Base-by-base conservation (phyloP, 2,888 invertebrate genomes). In the Eledone cirrhosa region DNA sequence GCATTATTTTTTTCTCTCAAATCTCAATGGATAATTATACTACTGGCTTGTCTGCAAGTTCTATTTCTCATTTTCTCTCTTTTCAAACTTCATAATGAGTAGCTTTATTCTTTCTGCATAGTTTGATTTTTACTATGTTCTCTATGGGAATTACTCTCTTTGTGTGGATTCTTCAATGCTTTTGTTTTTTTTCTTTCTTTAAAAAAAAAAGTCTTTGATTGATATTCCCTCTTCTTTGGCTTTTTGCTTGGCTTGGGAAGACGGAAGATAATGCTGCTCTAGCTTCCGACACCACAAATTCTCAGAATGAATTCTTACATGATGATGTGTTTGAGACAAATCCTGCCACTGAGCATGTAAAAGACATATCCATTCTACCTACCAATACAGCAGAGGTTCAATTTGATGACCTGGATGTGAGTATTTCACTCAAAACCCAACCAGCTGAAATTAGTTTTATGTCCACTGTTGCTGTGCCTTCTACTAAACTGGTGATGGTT, bases 201-300 rank as follows among this genome's bases (percentile, higher is more conserved):
- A 41, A 41, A n/a, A 41, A 41, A 2, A 41, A 1, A 41, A 41
- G 41, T 41, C 41, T 72, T 72, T 72, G 72, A 72, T 72, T 72
- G 72, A 72, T 72, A 27, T 72, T 31, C 72, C 72, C 48, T 76
- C 76, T 76, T 48, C 76, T 76, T 48, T 76, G 48, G 48, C 76
- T 76, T 76, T 76, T 76, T 48, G 76, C 76, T 76, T 76, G 47
- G 48, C 76, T 48, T 76, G 47, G 76, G 48, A 76, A 76, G 76
- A 47, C 14, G 48, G 76, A 76, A 47, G 76, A 76, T 76, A 76
- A 76, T 76, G 47, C 33, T 31, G 72, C 72, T 41, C 33, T 72
- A 33, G 33, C 33, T 22, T n/a, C 41, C 31, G 72, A 72, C 72
- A 72, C 33, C 29, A 72, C 72, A 33, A 41, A n/a, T 72, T 72